Conservation (phyloP, 2,888 invertebrate species). For the Pantelozetes paolii region DNA sequence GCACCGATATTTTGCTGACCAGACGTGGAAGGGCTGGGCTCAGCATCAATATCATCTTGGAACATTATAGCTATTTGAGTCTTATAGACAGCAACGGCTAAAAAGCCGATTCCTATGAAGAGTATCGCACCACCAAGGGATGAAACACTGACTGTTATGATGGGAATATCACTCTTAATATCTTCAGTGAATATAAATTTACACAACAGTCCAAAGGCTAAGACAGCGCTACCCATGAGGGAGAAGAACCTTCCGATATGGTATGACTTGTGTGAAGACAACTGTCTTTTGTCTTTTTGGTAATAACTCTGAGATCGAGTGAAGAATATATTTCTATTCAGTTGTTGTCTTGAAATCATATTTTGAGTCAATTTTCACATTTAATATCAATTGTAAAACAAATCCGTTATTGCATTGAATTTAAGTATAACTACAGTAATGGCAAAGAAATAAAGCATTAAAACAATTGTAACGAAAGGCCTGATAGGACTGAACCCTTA, state of each 20-base stretch:
- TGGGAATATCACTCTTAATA: background rate
- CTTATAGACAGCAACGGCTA: slow-evolving; percentile 20
- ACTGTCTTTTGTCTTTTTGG: slow-evolving; percentile 18
- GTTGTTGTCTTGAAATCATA: background rate
- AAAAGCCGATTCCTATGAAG: slow-evolving; percentile 19
- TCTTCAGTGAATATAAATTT: slow-evolving; percentile 36
- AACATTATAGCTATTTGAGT: background rate
- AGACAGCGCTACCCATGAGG: slow-evolving; percentile 27
- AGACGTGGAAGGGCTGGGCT: too few species aligned
- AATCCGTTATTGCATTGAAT: background rate
- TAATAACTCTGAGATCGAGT: slow-evolving; percentile 12
- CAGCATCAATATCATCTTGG: background rate
- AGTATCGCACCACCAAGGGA: slow-evolving; percentile 16
- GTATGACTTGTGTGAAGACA: slow-evolving; percentile 28
- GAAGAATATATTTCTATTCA: slow-evolving; percentile 20
- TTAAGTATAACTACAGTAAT: background rate
- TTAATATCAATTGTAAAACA: background rate
- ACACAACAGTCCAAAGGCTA: slow-evolving; percentile 33
- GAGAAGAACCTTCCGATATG: slow-evolving; percentile 39
- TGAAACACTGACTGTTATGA: slow-evolving; percentile 31
- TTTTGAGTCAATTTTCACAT: background rate
- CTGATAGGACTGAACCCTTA: background rate
- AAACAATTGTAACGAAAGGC: slow-evolving; percentile 17
- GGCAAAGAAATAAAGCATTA: background rate
- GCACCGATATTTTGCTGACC: background rate